Evolutionary conservation across 2,888 invertebrate species (phyloP).

Genomic region (Sympetrum striolatum): DNA sequence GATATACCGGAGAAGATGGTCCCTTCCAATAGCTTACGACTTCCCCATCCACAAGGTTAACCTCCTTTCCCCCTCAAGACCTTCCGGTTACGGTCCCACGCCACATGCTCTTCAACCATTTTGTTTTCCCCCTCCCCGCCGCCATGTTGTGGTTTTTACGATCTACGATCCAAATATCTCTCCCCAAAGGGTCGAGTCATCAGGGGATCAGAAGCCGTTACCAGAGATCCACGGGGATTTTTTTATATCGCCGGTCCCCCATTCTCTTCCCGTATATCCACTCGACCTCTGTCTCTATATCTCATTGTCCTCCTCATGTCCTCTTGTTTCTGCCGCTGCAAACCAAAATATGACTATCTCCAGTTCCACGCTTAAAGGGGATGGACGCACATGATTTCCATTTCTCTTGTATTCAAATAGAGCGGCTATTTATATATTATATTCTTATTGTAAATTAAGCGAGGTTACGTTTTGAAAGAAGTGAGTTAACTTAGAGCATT

Average conservation of each 20-base stretch:
- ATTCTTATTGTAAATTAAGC: no score
- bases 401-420: no score
- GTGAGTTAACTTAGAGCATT: no score
- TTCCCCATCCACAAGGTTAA: no score
- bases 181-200: background rate
- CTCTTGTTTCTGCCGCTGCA: background rate
- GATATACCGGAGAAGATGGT: no score
- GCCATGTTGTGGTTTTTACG: background rate
- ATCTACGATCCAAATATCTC: background rate
- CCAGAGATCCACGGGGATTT: background rate
- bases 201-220: background rate
- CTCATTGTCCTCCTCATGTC: background rate
- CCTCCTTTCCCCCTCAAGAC: no score
- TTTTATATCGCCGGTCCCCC: background rate
- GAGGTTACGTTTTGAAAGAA: no score
- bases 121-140: background rate
- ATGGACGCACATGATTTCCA: no score
- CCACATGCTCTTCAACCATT: background rate
- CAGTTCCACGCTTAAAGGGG: no score
- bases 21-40: no score
- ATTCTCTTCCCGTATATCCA: background rate
- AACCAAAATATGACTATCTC: no score
- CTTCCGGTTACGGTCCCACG: background rate
- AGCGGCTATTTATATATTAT: no score
- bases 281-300: background rate